A percentile compares a stretch with the other conserved stretches of the same genome.
Evolutionary conservation across 2,888 invertebrate genomes (phyloP).

Genomic region (Odontocerum albicorne): DNA sequence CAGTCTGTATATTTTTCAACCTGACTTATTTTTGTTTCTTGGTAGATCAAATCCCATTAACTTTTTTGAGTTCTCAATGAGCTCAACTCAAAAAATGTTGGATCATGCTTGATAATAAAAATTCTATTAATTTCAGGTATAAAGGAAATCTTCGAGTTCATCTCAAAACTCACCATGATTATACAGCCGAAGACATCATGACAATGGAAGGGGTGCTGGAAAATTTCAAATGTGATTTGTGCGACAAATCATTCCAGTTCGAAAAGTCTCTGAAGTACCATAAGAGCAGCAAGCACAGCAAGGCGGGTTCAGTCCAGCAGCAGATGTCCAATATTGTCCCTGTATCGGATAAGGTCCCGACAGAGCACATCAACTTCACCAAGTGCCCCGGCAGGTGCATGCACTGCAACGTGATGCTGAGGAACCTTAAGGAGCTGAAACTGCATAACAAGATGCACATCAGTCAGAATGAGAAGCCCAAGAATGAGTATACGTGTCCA

Average conservation of each 20-base stretch:
- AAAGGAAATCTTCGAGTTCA: conserved; percentile 22
- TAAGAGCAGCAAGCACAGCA: conserved; percentile 49
- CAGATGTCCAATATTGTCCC: background rate
- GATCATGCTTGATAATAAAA: too few species aligned
- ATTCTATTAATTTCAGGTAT: conserved; percentile 30
- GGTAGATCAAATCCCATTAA: too few species aligned
- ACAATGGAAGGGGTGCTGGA: background rate
- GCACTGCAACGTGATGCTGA: conserved; percentile 47
- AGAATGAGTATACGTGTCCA: conserved; percentile 52
- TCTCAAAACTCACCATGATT: conserved; percentile 21
- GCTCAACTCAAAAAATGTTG: too few species aligned
- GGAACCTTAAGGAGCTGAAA: conserved; percentile 49
- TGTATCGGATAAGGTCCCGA: background rate
- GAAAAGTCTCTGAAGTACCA: conserved; percentile 50
- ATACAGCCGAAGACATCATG: conserved; percentile 4
- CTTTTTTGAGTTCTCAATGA: too few species aligned
- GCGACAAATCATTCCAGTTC: conserved; percentile 55
- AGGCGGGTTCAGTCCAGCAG: too few species aligned
- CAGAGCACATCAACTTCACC: conserved; percentile 38
- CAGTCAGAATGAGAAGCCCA: conserved; percentile 48
- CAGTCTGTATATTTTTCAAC: too few species aligned
- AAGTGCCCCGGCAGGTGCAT: conserved; percentile 52
- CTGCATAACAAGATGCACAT: conserved; percentile 53
- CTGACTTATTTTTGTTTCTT: too few species aligned
- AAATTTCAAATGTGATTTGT: conserved; percentile 50